Base-by-base conservation (phyloP, 2,888 invertebrate genomes). In the Agrilus biguttatus region DNA sequence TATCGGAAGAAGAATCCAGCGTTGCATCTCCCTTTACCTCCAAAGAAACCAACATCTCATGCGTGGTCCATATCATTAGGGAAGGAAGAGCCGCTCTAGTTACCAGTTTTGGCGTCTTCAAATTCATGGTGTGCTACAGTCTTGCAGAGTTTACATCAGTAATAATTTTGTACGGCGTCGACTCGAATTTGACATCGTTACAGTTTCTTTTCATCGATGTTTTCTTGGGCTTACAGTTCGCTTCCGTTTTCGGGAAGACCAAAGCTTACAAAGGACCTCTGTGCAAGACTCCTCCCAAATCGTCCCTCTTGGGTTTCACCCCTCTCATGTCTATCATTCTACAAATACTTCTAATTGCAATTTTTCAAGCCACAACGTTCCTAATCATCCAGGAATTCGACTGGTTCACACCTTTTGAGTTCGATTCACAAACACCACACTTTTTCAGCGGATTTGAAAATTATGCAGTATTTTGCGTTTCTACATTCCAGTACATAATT, bases 61-160 rank as follows among this genome's bases (percentile, higher is more conserved):
- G 90, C 63, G 85, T 92, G 0, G 74, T 88, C 0, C 72, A 78
- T 14, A 80, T 92, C 0, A 78, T 84, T 17, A 75, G 83, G 32
- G 90, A 93, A 60, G 92, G 95, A 1, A 74, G 97, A 0, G 92
- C 93, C 0, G 95, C 97, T 0, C 69, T 97, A 8, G 83, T 90
- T 32, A 97, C 97, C 0, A 91, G 91, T n/a, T 95, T 96, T 68
- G 92, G 93, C 0, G 86, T 95, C 48, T 97, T 97, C 72, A 96
- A 96, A 58, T 95, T 92, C 71, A 97, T 97, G 95, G 85, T 95
- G 1, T 83, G 88, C 0, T 97, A 96, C 68, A 92, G 91, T 23
- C 71, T 95, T 40, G 84, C 89, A 0, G 91, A 95, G 63, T 93
- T 93, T 67, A 72, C 83, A 41, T 89, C 92, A 0, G 89, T 92